Evolutionary conservation across 2,888 invertebrate genomes (phyloP).

Genomic region (Galeruca laticollis): DNA sequence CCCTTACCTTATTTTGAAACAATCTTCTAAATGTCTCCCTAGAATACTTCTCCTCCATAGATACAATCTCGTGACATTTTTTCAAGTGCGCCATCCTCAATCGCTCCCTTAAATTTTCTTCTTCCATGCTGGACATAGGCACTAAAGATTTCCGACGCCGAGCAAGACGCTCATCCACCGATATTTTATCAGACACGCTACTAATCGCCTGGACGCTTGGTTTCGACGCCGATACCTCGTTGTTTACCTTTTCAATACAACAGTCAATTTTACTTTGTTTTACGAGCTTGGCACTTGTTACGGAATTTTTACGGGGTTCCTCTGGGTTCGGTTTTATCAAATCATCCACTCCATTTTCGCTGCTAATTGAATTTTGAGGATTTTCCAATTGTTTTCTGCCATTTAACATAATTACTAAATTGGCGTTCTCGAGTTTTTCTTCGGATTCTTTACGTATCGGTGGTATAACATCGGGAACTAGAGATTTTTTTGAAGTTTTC

Average conservation of each 20-base stretch:
- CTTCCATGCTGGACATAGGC: conserved; percentile 77
- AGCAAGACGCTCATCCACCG: conserved; percentile 55
- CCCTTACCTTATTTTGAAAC: conserved; percentile 78
- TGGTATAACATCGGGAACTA: conserved; percentile 23
- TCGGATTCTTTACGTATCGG: conserved; percentile 13
- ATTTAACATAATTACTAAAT: conserved; percentile 1
- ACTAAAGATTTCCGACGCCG: conserved; percentile 57
- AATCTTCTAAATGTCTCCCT: conserved; percentile 75
- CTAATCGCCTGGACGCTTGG: conserved; percentile 49
- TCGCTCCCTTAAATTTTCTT: conserved; percentile 76
- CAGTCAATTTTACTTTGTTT: conserved; percentile 38
- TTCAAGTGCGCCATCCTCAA: conserved; percentile 73
- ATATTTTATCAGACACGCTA: conserved; percentile 41
- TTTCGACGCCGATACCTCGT: conserved; percentile 33
- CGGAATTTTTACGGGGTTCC: conserved; percentile 37
- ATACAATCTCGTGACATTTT: conserved; percentile 75
- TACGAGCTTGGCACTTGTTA: conserved; percentile 29
- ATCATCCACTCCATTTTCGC: neutral
- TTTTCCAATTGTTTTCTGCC: neutral
- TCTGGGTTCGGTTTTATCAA: conserved; percentile 30
- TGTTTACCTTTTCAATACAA: conserved; percentile 37
- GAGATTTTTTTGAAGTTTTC: conserved; percentile 4
- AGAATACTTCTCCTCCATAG: conserved; percentile 73
- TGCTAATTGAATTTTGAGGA: neutral
- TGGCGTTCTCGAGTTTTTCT: conserved; percentile 5